These are phyloP conservation scores for Centropristis striata DNA, from an alignment of 2,113 vertebrate species.

Conservation along the genomic window DNA sequence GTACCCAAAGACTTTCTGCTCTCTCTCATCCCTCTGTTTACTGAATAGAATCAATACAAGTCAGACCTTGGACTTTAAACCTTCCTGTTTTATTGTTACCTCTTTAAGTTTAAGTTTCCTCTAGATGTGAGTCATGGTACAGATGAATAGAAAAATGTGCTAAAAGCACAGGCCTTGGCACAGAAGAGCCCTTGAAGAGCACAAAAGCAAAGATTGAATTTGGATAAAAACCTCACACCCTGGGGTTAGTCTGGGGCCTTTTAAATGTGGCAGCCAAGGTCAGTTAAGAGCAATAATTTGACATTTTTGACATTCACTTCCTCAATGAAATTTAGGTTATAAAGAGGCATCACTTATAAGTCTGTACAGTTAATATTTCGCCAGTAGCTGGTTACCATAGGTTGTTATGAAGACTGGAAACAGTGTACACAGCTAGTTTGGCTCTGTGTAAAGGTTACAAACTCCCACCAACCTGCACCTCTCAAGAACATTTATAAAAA, in stretches of 20 bases:
- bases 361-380: neutral
- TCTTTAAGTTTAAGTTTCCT: constrained; percentile 5
- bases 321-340: neutral
- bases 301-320: neutral
- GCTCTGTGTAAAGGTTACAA: too few relatives aligned
- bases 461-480: too few relatives aligned
- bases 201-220: constrained; percentile 15
- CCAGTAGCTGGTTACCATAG: neutral
- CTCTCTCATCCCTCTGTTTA: neutral
- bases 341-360: neutral
- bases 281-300: neutral
- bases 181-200: constrained; percentile 24
- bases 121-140: constrained; percentile 18
- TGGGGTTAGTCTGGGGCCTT: constrained; percentile 28
- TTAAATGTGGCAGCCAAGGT: neutral
- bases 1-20: constrained; percentile 1
- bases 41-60: constrained; percentile 21
- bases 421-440: too few relatives aligned
- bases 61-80: constrained; percentile 13
- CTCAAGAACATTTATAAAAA: too few relatives aligned
- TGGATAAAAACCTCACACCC: constrained; percentile 6
- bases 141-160: neutral
- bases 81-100: constrained; percentile 17
- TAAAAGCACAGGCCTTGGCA: constrained; percentile 24
- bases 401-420: neutral